Evolutionary conservation across 1,140 invertebrate genomes (phyloP).

Genomic region (Zophobas atratus): DNA sequence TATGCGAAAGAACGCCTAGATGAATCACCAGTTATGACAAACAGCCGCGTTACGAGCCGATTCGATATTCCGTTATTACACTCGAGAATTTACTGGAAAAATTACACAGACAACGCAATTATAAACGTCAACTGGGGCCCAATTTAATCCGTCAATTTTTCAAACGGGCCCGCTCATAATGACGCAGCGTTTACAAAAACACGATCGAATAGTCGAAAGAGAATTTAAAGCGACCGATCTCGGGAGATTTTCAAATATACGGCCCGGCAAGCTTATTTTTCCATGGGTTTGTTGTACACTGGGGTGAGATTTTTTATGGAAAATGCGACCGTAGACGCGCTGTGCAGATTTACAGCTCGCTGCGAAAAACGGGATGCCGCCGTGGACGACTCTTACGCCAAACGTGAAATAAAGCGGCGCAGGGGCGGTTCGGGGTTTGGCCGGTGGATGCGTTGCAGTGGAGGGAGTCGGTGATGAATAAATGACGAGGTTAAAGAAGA

Average conservation of each 20-base stretch:
- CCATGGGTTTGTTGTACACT: slow-evolving; percentile 29
- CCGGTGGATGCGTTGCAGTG: no score
- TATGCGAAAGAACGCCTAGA: slow-evolving; percentile 48
- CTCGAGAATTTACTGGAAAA: slow-evolving; percentile 37
- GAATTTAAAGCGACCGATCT: slow-evolving; percentile 31
- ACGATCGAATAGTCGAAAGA: background rate
- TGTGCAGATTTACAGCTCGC: slow-evolving; percentile 12
- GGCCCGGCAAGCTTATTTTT: slow-evolving; percentile 25
- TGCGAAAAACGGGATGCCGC: background rate
- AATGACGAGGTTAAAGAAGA: no score
- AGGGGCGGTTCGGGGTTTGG: no score
- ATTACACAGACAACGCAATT: slow-evolving; percentile 27
- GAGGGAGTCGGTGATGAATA: no score
- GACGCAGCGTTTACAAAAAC: slow-evolving; percentile 1
- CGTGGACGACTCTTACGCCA: background rate
- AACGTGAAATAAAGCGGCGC: background rate
- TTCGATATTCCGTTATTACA: slow-evolving; percentile 42
- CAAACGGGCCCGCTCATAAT: background rate
- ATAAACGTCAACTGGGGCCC: slow-evolving; percentile 32
- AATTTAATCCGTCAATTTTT: slow-evolving; percentile 42
- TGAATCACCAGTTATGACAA: slow-evolving; percentile 44
- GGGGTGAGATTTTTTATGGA: slow-evolving; percentile 37
- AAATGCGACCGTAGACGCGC: slow-evolving; percentile 2
- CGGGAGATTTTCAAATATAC: slow-evolving; percentile 21
- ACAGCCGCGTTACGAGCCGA: slow-evolving; percentile 26